These are phyloP conservation scores for Danio jaintianensis DNA, from an alignment of 2,797 vertebrate genomes.

Conservation along the genomic window DNA sequence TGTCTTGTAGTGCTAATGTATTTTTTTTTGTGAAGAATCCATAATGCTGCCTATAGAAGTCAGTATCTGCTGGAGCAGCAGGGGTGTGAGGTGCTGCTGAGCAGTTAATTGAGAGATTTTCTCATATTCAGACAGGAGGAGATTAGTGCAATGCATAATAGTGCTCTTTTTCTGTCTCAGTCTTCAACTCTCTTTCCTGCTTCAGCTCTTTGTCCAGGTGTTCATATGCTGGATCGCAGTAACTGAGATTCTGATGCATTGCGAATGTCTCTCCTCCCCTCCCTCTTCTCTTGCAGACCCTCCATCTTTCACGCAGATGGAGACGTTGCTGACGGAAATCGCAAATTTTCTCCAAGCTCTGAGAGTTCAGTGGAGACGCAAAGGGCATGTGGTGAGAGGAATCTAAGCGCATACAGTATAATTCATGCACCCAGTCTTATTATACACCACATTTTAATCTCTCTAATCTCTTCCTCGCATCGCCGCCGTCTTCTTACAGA, in stretches of 20 bases:
- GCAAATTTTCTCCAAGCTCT: constrained; percentile 87
- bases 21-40: constrained; percentile 17
- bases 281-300: constrained; percentile 73
- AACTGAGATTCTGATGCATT: constrained; percentile 34
- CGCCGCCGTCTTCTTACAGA: constrained; percentile 6
- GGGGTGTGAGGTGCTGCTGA: constrained; percentile 44
- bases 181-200: constrained; percentile 18
- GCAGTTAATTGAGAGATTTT: constrained; percentile 53
- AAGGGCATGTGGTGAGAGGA: constrained; percentile 87
- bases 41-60: constrained; percentile 42
- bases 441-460: constrained; percentile 23
- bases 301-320: constrained; percentile 86
- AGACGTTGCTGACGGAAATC: constrained; percentile 81
- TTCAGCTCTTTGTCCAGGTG: constrained; percentile 47
- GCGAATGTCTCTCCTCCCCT: constrained; percentile 46
- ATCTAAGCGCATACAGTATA: constrained; percentile 20
- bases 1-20: constrained; percentile 24
- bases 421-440: constrained; percentile 11
- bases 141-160: constrained; percentile 46
- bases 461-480: constrained; percentile 6
- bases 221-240: constrained; percentile 40
- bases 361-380: constrained; percentile 86
- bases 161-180: constrained; percentile 12
- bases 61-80: constrained; percentile 38
- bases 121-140: constrained; percentile 40